phyloP scores from a whole-genome alignment of 2,888 invertebrate genomes.

The Ectobius pallidus region DNA sequence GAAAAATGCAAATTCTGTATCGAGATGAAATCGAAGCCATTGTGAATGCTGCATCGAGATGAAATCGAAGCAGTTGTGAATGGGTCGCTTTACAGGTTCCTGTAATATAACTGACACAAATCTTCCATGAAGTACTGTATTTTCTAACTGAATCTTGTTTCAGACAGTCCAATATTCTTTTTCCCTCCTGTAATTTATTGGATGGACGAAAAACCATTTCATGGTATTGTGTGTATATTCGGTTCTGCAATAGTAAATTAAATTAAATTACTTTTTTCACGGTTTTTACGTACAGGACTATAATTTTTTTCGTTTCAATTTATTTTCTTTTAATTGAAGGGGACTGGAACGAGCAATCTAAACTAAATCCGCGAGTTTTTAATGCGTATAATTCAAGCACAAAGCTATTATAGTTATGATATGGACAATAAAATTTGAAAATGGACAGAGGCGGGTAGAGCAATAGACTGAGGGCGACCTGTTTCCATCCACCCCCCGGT shows the following conservation, averaged over 20 bases:
- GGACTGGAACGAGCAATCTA: slow-evolving; percentile 7
- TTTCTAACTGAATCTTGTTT: slow-evolving; percentile 13
- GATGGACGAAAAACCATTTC: slow-evolving; percentile 21
- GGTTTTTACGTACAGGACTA: slow-evolving; percentile 8
- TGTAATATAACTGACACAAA: no score
- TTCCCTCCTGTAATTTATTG: slow-evolving; percentile 7
- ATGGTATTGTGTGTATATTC: slow-evolving; percentile 11
- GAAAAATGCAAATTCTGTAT: no score
- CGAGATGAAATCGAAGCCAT: no score
- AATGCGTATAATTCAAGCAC: not conserved
- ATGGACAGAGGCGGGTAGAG: no score
- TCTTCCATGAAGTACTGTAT: not conserved
- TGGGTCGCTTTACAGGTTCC: no score
- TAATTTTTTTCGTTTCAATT: slow-evolving; percentile 26
- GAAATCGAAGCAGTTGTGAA: no score
- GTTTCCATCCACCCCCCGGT: no score
- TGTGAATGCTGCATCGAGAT: no score
- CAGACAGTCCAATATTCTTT: slow-evolving; percentile 7
- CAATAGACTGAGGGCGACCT: no score
- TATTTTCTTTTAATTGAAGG: slow-evolving; percentile 27
- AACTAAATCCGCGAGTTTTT: not conserved
- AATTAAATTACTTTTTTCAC: slow-evolving; percentile 24
- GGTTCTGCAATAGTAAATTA: slow-evolving; percentile 23
- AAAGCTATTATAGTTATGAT: not conserved
- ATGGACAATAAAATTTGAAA: not conserved